Base-by-base conservation (phyloP, 2,888 invertebrate genomes). In the Allygus modestus region DNA sequence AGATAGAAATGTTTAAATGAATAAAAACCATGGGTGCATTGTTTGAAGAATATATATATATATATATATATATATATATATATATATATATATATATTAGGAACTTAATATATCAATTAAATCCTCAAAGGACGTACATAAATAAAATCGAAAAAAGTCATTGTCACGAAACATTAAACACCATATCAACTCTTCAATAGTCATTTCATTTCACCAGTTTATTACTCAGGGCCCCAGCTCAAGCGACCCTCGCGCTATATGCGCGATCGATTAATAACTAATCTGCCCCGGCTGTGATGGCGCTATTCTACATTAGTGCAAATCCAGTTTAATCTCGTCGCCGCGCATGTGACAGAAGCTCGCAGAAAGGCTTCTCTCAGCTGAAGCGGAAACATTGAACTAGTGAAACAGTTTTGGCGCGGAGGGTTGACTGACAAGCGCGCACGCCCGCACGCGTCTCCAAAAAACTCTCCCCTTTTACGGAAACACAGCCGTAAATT, bases 401-500 rank as follows among this genome's bases (percentile, higher is more conserved):
- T 58, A 37, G 51, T 33, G 73, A 73, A 73, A 73, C 73, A 73
- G 73, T 73, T 73, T 31, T 33, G 58, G 54, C 28, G 58, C 17
- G 79, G 75, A 43, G 26, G 4, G 4, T 20, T 73, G 77, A 77
- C 20, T 79, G 79, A 58, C 79, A 58, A 7, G 77, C 77, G 77
- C 77, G 77, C 77, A 1, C 79, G 37, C 79, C 28, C 79, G 51
- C 79, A 79, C 79, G 51, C 79, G 79, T 41, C 37, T n/a, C 81
- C 37, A 83, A 73, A 83, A 83, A 73, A 71, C 84, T 84, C 81
- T 84, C 84, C 84, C 84, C 84, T 84, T 84, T 84, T 73, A 81
- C 84, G 84, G 84, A 84, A 84, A 84, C 81, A 73, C 81, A 84
- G 69, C 84, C 81, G 73, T 83, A 83, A 83, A 83, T 83, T 83